These are phyloP conservation scores for Drosophila quinaria DNA, from an alignment of 2,888 invertebrate species.

Conservation along the genomic window DNA sequence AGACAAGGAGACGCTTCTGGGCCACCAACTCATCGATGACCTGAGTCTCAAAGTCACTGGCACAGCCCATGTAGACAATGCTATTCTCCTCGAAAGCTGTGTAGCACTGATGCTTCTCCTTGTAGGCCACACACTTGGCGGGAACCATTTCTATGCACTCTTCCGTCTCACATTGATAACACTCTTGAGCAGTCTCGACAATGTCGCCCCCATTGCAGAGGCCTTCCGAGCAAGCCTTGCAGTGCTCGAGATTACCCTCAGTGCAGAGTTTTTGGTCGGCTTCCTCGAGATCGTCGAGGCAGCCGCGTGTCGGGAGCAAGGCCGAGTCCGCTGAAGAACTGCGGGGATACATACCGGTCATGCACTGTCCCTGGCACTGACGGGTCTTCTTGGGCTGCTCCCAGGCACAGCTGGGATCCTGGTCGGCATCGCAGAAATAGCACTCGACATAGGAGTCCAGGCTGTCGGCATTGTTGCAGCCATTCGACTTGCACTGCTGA, in stretches of 20 bases:
- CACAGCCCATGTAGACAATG: constrained; percentile 79
- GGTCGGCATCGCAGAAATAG: constrained; percentile 76
- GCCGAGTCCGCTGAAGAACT: constrained; percentile 69
- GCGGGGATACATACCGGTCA: constrained; percentile 80
- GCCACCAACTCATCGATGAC: constrained; percentile 66
- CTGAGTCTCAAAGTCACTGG: constrained; percentile 75
- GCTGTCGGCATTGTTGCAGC: constrained; percentile 74
- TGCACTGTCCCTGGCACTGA: constrained; percentile 77
- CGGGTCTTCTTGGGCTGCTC: constrained; percentile 58
- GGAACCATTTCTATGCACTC: constrained; percentile 54
- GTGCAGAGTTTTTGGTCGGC: constrained; percentile 70
- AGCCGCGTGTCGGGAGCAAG: constrained; percentile 77
- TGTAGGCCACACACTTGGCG: constrained; percentile 68
- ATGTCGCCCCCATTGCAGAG: constrained; percentile 72
- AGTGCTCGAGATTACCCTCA: constrained; percentile 53
- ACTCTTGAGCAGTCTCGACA: constrained; percentile 68
- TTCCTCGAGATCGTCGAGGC: constrained; percentile 79
- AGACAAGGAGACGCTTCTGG: constrained; percentile 71
- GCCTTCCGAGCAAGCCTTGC: constrained; percentile 65
- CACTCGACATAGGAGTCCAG: constrained; percentile 71
- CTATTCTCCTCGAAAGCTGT: constrained; percentile 58
- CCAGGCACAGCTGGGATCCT: constrained; percentile 56
- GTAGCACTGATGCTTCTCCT: constrained; percentile 77
- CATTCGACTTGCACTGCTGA: constrained; percentile 79
- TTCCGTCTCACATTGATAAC: constrained; percentile 64